Base-by-base conservation (phyloP, 2,797 vertebrate species). In the Gorsachius magnificus region DNA sequence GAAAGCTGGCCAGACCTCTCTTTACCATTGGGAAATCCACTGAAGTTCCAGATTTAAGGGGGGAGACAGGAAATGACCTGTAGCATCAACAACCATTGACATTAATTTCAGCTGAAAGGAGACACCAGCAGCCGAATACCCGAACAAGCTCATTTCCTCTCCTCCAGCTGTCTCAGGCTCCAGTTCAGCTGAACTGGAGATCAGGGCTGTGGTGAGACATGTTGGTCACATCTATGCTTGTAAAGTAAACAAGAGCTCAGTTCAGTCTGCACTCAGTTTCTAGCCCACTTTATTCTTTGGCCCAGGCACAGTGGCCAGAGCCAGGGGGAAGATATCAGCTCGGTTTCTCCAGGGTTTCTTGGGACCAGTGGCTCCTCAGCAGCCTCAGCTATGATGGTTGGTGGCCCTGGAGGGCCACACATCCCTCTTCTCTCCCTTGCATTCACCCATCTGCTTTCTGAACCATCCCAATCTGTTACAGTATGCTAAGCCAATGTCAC, bases 281-380 rank as follows among this genome's bases (percentile, higher is more conserved):
- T 63, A 54, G n/a, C 5, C 26, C 19, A 48, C 36, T 54, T 89
- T 56, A 24, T 3, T 29, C 83, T 91, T 81, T 81, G 65, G 65
- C 31, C n/a, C 65, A 71, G 15, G 22, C 11, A 54, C 11, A 31
- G 29, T 0, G 0, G 16, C 20, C 0, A 0, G 58, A 0, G 0
- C 11, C 5, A 13, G 36, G 33, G 25, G 78, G 4, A 77, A 11
- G 29, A 57, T 41, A 15, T 60, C 72, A 53, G 9, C 36, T 83
- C 4, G 1, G 11, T 90, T 83, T 95, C 57, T 89, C 80, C 25
- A 25, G 53, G 16, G 10, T 46, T 88, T 94, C 53, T 82, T 22
- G 11, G 45, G 16, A 69, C 28, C 0, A 0, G 18, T 21, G 38
- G 12, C 22, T 94, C 60, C 31, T 95, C 48, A 80, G 33, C 38